Conservation (phyloP, 2,888 invertebrate genomes). For the Sinhomidia bicolor region DNA sequence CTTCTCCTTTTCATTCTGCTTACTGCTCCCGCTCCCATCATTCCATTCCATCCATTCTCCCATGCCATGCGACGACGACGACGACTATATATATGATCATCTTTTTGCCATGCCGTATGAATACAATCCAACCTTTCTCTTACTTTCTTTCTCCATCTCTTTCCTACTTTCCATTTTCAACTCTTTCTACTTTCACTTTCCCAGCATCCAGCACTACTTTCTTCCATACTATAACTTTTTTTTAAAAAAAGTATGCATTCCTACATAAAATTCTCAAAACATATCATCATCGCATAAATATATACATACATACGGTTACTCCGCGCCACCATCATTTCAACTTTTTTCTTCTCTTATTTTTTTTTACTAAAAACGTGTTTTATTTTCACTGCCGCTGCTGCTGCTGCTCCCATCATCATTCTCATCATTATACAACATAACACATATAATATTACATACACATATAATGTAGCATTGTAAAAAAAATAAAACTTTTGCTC, state of each 20-base stretch:
- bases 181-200: not conserved
- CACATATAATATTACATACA: not conserved
- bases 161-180: not conserved
- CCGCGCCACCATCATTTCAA: too few relatives aligned
- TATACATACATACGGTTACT: not conserved
- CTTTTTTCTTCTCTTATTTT: conserved; percentile 14
- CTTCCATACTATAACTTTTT: too few relatives aligned
- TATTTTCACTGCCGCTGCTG: not conserved
- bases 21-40: not conserved
- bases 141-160: not conserved
- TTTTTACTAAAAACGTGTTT: not conserved
- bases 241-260: too few relatives aligned
- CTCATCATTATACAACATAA: not conserved
- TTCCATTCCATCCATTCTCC: not conserved
- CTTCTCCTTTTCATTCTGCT: not conserved
- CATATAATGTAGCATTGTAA: too few relatives aligned
- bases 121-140: too few relatives aligned
- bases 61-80: too few relatives aligned
- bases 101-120: too few relatives aligned
- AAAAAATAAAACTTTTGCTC: too few relatives aligned
- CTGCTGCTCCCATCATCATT: not conserved
- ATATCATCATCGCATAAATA: conserved; percentile 13
- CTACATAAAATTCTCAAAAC: too few relatives aligned
- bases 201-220: too few relatives aligned
- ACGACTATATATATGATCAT: too few relatives aligned